Evolutionary conservation across 2,888 invertebrate genomes (phyloP).

Genomic region (Camponotus fellah): DNA sequence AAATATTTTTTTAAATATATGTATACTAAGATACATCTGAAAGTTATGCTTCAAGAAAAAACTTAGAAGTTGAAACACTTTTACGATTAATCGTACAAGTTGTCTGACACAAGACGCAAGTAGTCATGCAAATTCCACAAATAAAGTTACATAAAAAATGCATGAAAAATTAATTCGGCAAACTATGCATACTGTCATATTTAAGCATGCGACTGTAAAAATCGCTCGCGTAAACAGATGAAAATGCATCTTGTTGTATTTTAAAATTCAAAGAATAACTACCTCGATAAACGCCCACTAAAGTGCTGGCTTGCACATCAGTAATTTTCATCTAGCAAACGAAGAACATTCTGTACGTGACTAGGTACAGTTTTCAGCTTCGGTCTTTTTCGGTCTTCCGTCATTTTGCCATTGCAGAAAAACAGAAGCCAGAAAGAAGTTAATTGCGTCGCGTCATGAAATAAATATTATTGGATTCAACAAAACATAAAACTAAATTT

Average conservation of each 20-base stretch:
- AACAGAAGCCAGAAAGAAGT: conserved; percentile 2
- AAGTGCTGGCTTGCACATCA: conserved; percentile 42
- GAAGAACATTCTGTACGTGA: conserved; percentile 38
- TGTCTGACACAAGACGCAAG: neutral
- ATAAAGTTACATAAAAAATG: conserved; percentile 14
- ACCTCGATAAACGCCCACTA: conserved; percentile 25
- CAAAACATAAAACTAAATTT: neutral
- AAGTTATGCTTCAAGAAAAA: neutral
- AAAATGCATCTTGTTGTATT: conserved; percentile 31
- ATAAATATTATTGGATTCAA: conserved; percentile 29
- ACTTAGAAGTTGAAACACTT: conserved; percentile 10
- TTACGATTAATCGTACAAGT: neutral
- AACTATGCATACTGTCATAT: neutral
- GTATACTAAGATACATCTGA: neutral
- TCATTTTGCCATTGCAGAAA: conserved; percentile 25
- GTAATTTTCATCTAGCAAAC: conserved; percentile 34
- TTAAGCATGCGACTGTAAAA: conserved; percentile 26
- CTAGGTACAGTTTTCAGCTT: conserved; percentile 40
- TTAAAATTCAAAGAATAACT: conserved; percentile 35
- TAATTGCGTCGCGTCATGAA: neutral
- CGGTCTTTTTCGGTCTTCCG: conserved; percentile 30
- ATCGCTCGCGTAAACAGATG: conserved; percentile 34
- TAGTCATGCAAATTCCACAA: neutral
- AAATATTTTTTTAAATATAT: neutral
- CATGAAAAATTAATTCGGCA: conserved; percentile 19